Evolutionary conservation across 2,797 vertebrate genomes (phyloP), one percentile per base, ranked within the genome.

Genomic region (Iguana delicatissima): DNA sequence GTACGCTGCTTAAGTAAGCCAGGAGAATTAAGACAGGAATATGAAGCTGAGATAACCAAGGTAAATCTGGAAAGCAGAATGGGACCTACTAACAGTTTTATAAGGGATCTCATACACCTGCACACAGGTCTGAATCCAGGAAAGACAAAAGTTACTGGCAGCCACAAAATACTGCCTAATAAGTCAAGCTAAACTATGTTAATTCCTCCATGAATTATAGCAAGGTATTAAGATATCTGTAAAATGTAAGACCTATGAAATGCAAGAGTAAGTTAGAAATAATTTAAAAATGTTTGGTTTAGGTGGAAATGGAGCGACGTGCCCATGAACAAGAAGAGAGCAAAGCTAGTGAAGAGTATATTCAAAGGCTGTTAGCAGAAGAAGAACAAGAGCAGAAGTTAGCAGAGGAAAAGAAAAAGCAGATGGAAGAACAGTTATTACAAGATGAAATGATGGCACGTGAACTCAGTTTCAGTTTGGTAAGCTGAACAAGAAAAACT

Each of bases 291-390:
- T 2, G n/a, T 26, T 64, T 52, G 13, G 80, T 89, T 85, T 92
- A 99, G 99, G 97, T 98, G 94, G 97, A 97, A 12, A 98, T 98
- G 95, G 99, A 99, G 93, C 98, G 97, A 88, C 96, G 96, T 80
- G 98, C 95, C 0, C 95, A 96, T 8, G 98, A 99, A 0, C 98
- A 99, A 89, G 98, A 98, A 91, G 98, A 99, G 96, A 96, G 95
- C 84, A 97, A 93, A 89, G 98, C 98, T 2, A 99, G 99, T 38
- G 98, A 99, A 96, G 98, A 98, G 22, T 98, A 98, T 91, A 99
- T 99, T 94, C 98, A 98, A 59, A 96, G 59, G 2, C 97, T 99
- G 18, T 95, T 99, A 90, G 97, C 97, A 0, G 98, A 99, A 88
- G 97, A 98, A 89, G 98, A 99, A 82, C 96, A 98, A 89, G 95